phyloP scores from a whole-genome alignment of 2,113 vertebrate genomes.

The Phylloscopus trochilus region DNA sequence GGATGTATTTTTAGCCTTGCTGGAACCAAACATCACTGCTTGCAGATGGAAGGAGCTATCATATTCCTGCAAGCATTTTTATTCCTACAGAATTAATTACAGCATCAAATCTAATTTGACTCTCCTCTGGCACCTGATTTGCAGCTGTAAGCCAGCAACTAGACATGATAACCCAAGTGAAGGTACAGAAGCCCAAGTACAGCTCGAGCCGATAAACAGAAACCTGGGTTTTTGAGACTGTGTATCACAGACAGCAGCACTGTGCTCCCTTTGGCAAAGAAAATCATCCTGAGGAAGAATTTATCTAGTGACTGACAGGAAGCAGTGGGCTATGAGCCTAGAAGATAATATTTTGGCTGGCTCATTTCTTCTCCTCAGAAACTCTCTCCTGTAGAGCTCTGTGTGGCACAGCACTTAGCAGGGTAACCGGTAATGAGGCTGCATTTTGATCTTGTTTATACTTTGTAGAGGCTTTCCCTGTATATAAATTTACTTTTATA shows the following conservation, averaged over 20 bases:
- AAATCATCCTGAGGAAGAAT: background rate
- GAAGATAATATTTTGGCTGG: conserved; percentile 43
- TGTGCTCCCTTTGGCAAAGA: conserved; percentile 15
- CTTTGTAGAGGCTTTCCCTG: background rate
- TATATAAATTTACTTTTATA: conserved; percentile 12
- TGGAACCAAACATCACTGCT: background rate
- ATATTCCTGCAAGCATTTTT: conserved; percentile 11
- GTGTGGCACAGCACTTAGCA: background rate
- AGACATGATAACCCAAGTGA: background rate
- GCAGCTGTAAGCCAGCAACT: background rate
- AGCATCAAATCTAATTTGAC: background rate
- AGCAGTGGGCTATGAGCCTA: conserved; percentile 26
- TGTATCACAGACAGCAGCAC: background rate
- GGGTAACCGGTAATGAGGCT: conserved; percentile 7
- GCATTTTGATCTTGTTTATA: conserved; percentile 39
- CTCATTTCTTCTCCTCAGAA: conserved; percentile 27
- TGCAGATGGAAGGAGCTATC: background rate
- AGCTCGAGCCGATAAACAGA: background rate
- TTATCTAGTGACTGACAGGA: conserved; percentile 35
- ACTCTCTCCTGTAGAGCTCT: background rate
- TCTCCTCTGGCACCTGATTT: background rate
- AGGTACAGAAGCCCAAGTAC: background rate
- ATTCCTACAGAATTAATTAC: conserved; percentile 18
- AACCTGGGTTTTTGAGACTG: background rate
- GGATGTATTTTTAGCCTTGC: background rate